Conservation (phyloP, 2,113 vertebrate species). For the Tachuris rubrigastra region DNA sequence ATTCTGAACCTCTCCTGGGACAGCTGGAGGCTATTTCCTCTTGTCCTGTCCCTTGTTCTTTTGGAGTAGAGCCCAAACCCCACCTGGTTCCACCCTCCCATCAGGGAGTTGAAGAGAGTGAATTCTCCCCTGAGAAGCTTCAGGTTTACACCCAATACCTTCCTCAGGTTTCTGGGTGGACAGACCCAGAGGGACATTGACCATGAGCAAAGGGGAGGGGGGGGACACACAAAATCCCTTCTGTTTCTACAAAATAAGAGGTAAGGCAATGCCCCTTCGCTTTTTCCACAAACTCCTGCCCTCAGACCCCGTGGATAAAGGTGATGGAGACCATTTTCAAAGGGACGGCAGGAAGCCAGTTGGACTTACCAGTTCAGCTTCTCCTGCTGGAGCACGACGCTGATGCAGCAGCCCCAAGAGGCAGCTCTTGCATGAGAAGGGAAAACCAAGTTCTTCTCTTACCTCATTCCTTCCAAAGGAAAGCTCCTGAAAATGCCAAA, state of each 20-base stretch:
- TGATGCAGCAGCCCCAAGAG: accelerated
- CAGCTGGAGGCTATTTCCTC: background rate
- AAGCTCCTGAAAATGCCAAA: background rate
- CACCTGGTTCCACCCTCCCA: background rate
- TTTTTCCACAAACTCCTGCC: background rate
- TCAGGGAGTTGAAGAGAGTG: background rate
- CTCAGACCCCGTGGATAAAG: accelerated
- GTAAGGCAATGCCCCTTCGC: accelerated
- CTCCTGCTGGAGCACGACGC: background rate
- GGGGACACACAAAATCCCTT: accelerated
- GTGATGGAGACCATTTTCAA: accelerated
- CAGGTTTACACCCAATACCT: background rate
- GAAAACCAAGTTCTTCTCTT: background rate
- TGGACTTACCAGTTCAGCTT: accelerated
- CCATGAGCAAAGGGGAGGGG: accelerated
- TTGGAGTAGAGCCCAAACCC: background rate
- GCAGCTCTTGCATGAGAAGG: accelerated
- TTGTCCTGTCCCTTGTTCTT: background rate
- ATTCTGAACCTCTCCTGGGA: background rate
- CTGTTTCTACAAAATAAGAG: accelerated
- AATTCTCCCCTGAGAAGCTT: background rate
- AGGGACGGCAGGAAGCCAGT: accelerated
- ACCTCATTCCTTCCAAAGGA: background rate
- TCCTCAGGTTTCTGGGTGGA: background rate
- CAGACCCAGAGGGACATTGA: background rate